phyloP scores from a whole-genome alignment of 30 jellyfish, hydroid and myxozoan species.

The Aurelia aurita complex sp. Pacific region DNA sequence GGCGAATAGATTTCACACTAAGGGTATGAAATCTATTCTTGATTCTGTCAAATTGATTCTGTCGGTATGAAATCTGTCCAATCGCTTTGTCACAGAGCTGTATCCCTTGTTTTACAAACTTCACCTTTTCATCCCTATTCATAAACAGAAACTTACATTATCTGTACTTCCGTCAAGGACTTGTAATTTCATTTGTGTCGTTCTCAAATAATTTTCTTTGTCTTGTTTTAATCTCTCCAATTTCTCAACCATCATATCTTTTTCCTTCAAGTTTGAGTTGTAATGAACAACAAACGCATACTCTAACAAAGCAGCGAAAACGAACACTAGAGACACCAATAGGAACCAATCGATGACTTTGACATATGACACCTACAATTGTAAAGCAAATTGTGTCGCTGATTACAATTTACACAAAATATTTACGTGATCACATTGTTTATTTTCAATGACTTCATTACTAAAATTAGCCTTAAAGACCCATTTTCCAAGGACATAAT shows the following conservation, averaged over 20 bases:
- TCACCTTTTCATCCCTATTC: not conserved
- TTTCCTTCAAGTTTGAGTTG: constrained; percentile 34
- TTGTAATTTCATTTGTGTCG: constrained; percentile 11
- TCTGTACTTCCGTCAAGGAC: constrained; percentile 44
- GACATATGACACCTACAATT: constrained; percentile 75
- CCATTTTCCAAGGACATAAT: too few relatives aligned
- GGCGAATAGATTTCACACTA: too few relatives aligned
- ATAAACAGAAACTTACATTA: constrained; percentile 16
- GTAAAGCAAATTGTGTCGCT: not conserved
- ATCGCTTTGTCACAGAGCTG: not conserved
- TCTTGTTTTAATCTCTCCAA: constrained; percentile 17
- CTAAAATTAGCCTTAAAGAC: too few relatives aligned
- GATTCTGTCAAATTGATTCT: too few relatives aligned
- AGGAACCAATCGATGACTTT: constrained; percentile 83
- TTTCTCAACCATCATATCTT: constrained; percentile 26
- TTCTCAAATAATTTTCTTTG: not conserved
- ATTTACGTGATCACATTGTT: too few relatives aligned
- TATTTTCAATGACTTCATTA: too few relatives aligned
- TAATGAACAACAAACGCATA: constrained; percentile 74
- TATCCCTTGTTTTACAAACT: not conserved
- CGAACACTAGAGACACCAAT: constrained; percentile 70
- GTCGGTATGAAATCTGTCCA: too few relatives aligned
- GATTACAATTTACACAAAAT: too few relatives aligned
- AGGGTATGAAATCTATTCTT: too few relatives aligned
- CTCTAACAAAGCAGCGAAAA: constrained; percentile 76